Base-by-base conservation (phyloP, 2,888 invertebrate species). In the Papilio demoleus region DNA sequence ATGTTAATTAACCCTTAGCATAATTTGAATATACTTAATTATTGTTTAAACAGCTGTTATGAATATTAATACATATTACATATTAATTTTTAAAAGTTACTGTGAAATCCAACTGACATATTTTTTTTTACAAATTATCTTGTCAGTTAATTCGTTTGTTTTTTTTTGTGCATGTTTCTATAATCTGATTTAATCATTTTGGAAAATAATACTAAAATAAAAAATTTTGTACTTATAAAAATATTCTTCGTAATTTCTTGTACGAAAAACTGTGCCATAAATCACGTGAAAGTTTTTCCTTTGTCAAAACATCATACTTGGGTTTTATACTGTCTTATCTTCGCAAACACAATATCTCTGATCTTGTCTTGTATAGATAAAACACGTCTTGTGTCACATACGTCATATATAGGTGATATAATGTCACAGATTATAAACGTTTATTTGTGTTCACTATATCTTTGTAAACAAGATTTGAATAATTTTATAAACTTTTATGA, bases 341-440 rank as follows among this genome's bases (percentile, higher is more conserved):
- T 34, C 11, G 19, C 64, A 59, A 64, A 64, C 47, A 50, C 22
- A 27, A 40, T 50, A 68, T 64, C 47, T 59, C 24, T 68, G 63
- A 68, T 68, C 68, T 47, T 50, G 68, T 64, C 68, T 36, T 64
- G 63, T 59, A 36, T 38, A 64, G 68, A 68, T 68, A 68, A 68
- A 64, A 59, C 67, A 59, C 59, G 68, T 63, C 24, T 12, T 34
- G 53, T 61, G 17, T 31, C 53, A 38, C 50, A 61, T 19, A 67
- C 67, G 60, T 67, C 61, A 67, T 38, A 61, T 14, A 38, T 17
- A n/a, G n/a, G 19, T 19, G 14, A 64, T 36, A 24, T 17, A 53
- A 53, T n/a, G 22, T n/a, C 4, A 42, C 22, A 42, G 1, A 31
- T 5, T 27, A 31, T 61, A 19, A 6, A 14, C 5, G 14, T 42